Base-by-base conservation (phyloP, 2,797 vertebrate genomes). In the Columba guinea region DNA sequence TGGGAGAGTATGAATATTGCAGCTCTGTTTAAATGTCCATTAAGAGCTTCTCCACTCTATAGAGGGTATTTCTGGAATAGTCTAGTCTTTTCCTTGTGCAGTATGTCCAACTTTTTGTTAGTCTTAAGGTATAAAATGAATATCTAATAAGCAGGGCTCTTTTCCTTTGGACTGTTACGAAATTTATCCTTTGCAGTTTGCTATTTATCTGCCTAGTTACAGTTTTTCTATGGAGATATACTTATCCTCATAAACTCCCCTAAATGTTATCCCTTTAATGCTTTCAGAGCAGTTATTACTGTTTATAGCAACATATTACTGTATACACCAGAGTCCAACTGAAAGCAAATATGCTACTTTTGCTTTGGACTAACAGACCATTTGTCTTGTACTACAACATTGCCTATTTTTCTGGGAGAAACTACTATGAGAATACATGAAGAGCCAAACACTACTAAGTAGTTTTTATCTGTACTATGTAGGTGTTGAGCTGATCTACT, bases 1-100 rank as follows among this genome's bases (percentile, higher is more conserved):
- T 26, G 13, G 15, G 12, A 49, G 9, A 75, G 10, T 64, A 52
- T 15, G 30, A 7, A 21, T 46, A 49, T 26, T 1, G 0, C 28
- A 46, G 1, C 26, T 79, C 5, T 30, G 13, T 49, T 89, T 5
- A 11, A 60, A 18, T 17, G 26, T 71, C 32, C 14, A 22, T 9
- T 73, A 35, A 70, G 19, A 49, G 4, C 21, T 89, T 80, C 15
- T 87, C 7, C 11, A 2, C 14, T 41, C 26, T 23, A 13, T 24
- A 16, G 3, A 58, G 5, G 21, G 19, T 65, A 67, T 39, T 85
- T 69, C 48, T 76, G 3, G 22, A 26, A 35, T 53, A 76, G 12
- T 79, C 14, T 44, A 44, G 4, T 8, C 1, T 90, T 93, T 63
- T 69, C 6, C 22, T 68, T 70, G 39, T 28, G n/a, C 11, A 55